Percentiles rank a stretch among this genome's conserved stretches.
phyloP scores from a whole-genome alignment of 2,888 invertebrate species.

The Pemphredon lugubris region DNA sequence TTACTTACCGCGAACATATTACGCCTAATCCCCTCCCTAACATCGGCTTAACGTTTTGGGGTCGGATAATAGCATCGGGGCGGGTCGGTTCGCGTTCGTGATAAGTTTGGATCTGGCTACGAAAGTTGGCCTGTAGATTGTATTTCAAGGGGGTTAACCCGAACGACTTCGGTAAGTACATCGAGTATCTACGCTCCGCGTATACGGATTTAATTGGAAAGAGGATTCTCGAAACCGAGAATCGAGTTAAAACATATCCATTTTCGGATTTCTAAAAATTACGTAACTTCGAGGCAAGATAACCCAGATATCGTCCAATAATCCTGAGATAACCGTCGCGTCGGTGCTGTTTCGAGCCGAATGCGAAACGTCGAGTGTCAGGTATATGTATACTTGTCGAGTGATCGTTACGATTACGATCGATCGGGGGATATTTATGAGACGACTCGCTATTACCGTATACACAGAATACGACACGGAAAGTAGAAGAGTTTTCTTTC shows the following conservation, averaged over 20 bases:
- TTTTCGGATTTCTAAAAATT: neutral
- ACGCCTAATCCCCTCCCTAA: constrained; percentile 40
- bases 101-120: constrained; percentile 32
- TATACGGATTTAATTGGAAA: constrained; percentile 18
- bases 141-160: constrained; percentile 32
- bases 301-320: neutral
- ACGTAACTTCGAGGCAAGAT: no score
- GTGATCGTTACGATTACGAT: no score
- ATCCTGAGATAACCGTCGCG: neutral
- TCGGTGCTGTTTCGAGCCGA: no score
- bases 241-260: neutral
- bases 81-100: constrained; percentile 36
- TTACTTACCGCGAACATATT: constrained; percentile 23
- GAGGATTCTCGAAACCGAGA: neutral
- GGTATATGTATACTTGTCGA: no score
- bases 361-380: no score
- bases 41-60: constrained; percentile 45
- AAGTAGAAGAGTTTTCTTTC: no score
- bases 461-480: no score
- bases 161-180: constrained; percentile 28
- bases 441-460: no score
- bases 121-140: constrained; percentile 28
- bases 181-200: constrained; percentile 18
- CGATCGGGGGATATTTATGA: no score
- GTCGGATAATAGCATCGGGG: constrained; percentile 36